Base-by-base conservation (phyloP, 1,140 invertebrate genomes). In the Drosophila micromelanica region DNA sequence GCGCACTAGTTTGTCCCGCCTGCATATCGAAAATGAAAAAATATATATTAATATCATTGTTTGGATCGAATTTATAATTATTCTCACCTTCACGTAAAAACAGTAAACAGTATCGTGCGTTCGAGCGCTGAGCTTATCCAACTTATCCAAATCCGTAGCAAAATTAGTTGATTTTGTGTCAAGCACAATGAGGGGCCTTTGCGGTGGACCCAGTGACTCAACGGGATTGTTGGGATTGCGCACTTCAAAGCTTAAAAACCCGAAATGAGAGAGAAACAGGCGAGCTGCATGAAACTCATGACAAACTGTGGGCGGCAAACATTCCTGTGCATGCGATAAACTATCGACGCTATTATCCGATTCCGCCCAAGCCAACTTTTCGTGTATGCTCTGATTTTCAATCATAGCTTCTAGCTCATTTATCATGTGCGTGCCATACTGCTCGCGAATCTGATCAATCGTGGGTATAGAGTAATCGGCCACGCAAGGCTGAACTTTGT, bases 251-350 rank as follows among this genome's bases (percentile, higher is more conserved):
- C 96, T 96, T 1, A 99, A 93, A 81, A 98, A 97, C 5, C 98
- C 98, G 92, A 99, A 98, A 92, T 99, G 97, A 12, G 97, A 98
- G 2, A 99, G 93, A 92, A 99, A 98, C 0, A 99, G 92, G 65
- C 98, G 93, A 1, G 98, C 97, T 0, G 98, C 98, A 93, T 99
- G 97, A 92, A 98, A 98, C 87, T 98, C 97, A 57, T 98, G 95
- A 70, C 96, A 96, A 1, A 96, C 95, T 8, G 95, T 93, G 0
- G 98, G 98, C 12, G 97, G 95, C 9, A 95, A 93, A 87, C 96
- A 97, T 90, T 98, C 97, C 48, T 95, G 93, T 3, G 93, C 78
- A 57, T 91, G 90, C 12, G 86, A 78, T 20, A 92, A 54, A n/a
- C 87, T 85, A 52, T 92, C 91, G 3, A 69, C 71, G 38, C 90